Base-by-base conservation (phyloP, 2,797 vertebrate genomes). In the Characodon lateralis region DNA sequence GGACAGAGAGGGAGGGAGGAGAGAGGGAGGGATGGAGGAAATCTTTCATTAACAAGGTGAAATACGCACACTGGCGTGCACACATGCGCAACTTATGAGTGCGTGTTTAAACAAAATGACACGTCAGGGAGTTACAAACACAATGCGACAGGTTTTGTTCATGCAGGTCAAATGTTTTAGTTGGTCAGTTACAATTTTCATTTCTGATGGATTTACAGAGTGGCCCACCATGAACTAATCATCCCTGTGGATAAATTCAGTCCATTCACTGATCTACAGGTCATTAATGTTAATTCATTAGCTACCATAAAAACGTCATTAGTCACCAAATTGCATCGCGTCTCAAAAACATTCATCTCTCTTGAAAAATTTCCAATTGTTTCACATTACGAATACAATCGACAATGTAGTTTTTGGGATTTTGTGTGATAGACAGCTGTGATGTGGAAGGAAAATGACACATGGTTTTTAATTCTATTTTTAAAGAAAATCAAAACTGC, bases 11-110 rank as follows among this genome's bases (percentile, higher is more conserved):
- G 50, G 20, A 61, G 83, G 10, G 69, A 56, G 55, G 10, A 72
- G 24, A 2, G 48, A 16, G 35, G 9, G 50, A 3, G 46, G 3
- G 48, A 14, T 53, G 59, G 7, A 71, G 55, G 81, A 70, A 58
- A 20, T 48, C 41, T 74, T 59, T 85, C 78, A 85, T 88, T 79
- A 83, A 84, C 73, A 80, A 85, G 78, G 50, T 68, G 53, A 39
- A 39, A 28, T 68, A 71, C 79, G 16, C 18, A 43, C 26, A 35
- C 61, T 24, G 35, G 51, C 87, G 41, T 72, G 70, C 72, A 72
- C 84, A 55, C 55, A 72, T 55, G 26, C 82, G 83, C 59, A 83
- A 61, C 20, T 31, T 20, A 65, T 65, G 35, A 65, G 35, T 66
- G 35, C 18, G 22, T 66, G 20, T 66, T 66, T 41, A 41, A 41